Conservation (phyloP, 2,797 vertebrate species). For the Limosa lapponica region DNA sequence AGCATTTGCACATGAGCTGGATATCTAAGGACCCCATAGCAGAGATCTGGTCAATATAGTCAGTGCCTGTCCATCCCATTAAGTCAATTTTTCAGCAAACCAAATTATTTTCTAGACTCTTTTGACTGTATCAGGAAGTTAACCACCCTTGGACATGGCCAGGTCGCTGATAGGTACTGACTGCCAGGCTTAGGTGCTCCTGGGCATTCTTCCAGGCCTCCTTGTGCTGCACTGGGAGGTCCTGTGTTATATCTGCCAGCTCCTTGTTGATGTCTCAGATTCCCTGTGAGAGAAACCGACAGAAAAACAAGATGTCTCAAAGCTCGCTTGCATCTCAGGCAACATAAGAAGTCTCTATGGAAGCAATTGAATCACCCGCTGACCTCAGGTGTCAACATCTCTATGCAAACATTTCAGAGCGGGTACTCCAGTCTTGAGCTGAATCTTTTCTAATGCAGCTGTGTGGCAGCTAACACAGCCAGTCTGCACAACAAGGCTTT, state of each 20-base stretch:
- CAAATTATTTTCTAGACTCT: neutral
- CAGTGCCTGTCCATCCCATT: neutral
- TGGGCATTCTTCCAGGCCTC: neutral
- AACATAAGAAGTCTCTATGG: neutral
- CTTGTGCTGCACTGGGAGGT: neutral
- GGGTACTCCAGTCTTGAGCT: neutral
- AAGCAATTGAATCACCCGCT: neutral
- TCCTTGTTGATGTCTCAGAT: neutral
- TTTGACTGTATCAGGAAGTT: neutral
- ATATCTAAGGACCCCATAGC: fast-evolving
- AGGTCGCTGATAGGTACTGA: neutral
- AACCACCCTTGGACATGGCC: neutral
- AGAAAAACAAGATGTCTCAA: too few relatives aligned
- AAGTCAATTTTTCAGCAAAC: neutral
- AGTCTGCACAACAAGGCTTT: neutral
- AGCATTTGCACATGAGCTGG: neutral
- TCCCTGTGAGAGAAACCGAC: neutral
- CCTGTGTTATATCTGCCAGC: neutral
- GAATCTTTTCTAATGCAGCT: neutral
- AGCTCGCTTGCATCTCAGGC: neutral
- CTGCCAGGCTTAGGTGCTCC: neutral
- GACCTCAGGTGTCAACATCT: neutral
- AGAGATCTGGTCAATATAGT: neutral
- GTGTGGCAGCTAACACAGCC: neutral
- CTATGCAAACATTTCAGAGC: neutral